Evolutionary conservation across 2,888 invertebrate species (phyloP).

Genomic region (Mesopsocus fuscifrons): DNA sequence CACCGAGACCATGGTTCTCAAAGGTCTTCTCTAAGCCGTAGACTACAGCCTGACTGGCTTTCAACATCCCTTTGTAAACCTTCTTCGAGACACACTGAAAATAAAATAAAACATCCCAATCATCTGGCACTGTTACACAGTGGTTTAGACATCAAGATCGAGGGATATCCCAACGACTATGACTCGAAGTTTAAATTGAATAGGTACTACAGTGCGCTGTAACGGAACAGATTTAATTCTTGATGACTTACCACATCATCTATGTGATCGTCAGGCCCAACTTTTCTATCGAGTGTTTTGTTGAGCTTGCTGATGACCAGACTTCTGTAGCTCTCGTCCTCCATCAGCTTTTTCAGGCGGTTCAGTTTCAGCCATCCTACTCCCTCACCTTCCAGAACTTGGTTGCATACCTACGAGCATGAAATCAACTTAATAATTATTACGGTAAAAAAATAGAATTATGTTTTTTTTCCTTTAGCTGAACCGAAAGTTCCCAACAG

Average conservation of each 20-base stretch:
- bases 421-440: neutral
- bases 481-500: neutral
- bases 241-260: slow-evolving; percentile 94
- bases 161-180: no score
- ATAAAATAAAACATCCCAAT: slow-evolving; percentile 12
- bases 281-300: slow-evolving; percentile 77
- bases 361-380: slow-evolving; percentile 93
- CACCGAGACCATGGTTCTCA: slow-evolving; percentile 83
- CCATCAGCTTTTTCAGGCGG: slow-evolving; percentile 87
- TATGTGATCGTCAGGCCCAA: slow-evolving; percentile 88
- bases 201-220: no score
- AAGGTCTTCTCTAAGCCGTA: slow-evolving; percentile 84
- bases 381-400: slow-evolving; percentile 78
- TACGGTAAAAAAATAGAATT: slow-evolving; percentile 10
- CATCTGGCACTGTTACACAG: no score
- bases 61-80: slow-evolving; percentile 93
- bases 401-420: slow-evolving; percentile 43
- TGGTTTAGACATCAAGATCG: no score
- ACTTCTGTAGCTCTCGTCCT: slow-evolving; percentile 95
- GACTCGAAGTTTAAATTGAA: no score
- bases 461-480: neutral
- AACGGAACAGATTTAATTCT: no score
- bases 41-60: slow-evolving; percentile 73
- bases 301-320: slow-evolving; percentile 90
- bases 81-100: slow-evolving; percentile 68